Evolutionary conservation across 1,140 invertebrate genomes (phyloP), one percentile per base, ranked within the genome.

Genomic region (Drosophila serrata): DNA sequence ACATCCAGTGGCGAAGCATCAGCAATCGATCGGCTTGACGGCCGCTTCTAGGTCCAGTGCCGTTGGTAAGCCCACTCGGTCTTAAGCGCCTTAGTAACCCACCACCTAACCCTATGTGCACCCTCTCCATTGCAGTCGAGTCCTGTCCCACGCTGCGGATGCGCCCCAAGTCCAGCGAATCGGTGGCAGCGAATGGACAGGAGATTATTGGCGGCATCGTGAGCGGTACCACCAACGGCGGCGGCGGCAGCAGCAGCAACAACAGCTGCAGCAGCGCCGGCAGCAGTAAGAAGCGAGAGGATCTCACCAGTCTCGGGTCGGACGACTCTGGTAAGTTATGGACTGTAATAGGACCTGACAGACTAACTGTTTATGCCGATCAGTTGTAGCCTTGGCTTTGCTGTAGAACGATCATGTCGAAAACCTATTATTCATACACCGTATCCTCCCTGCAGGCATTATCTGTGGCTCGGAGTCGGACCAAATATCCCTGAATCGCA

Each of bases 261-360:
- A 78, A 81, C 12, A 79, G 70, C 49, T 84, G 76, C 65, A 90
- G 81, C 59, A 75, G 77, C 40, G 76, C 69, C 2, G 80, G 81
- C 33, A 90, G 88, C 63, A 92, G 72, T 27, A 92, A 93, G 51
- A 93, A 95, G 80, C 93, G 95, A 35, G 95, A 96, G 75, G 96
- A 96, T 92, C 93, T 96, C 40, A 95, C 95, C 29, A 96, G 95
- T 81, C 92, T 97, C 9, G 97, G 97, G 15, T 98, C 97, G 0
- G 97, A 98, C 91, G 97, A 98, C 93, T 97, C 97, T 15, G 95
- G 95, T 93, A 76, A 49, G 75, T 61, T 55, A 4, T 0, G 2
- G 9, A n/a, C 17, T n/a, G 4, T 5, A 33, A 8, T 5, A 27
- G 46, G 17, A 1, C 46, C 15, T 1, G 5, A 6, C n/a, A 4